These are phyloP conservation scores for Drepana falcataria DNA, from an alignment of 2,888 invertebrate species.

Conservation along the genomic window DNA sequence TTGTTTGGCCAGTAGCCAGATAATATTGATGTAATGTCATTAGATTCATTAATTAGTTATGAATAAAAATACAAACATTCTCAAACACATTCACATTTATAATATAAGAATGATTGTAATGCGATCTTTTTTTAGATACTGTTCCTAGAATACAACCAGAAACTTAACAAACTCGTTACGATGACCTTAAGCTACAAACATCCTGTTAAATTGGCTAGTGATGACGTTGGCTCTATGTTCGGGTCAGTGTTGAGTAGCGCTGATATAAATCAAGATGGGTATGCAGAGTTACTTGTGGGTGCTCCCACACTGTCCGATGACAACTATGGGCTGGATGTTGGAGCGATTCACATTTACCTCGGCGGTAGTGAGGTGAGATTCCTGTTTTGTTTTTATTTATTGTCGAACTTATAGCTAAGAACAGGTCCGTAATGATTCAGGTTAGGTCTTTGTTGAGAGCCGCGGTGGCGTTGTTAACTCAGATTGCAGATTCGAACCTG, in stretches of 20 bases:
- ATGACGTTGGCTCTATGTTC: conserved; percentile 73
- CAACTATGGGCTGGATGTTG: conserved; percentile 56
- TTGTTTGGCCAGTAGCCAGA: too few species aligned
- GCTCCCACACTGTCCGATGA: conserved; percentile 65
- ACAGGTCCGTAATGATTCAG: too few species aligned
- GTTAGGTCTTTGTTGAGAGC: too few species aligned
- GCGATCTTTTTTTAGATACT: background rate
- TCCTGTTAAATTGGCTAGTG: conserved; percentile 8
- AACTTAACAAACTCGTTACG: background rate
- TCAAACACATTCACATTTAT: too few species aligned
- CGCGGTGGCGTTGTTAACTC: too few species aligned
- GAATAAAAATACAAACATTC: too few species aligned
- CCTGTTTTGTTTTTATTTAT: too few species aligned
- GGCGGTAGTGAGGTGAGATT: conserved; percentile 32
- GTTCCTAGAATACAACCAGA: background rate
- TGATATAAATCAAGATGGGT: conserved; percentile 73
- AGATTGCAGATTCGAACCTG: too few species aligned
- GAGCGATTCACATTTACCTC: conserved; percentile 72
- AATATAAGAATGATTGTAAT: too few species aligned
- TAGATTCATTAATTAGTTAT: too few species aligned
- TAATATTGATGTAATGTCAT: too few species aligned
- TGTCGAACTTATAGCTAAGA: too few species aligned
- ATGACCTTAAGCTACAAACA: background rate
- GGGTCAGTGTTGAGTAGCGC: conserved; percentile 65
- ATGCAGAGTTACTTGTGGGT: conserved; percentile 79